Base-by-base conservation (phyloP, 2,113 vertebrate species). In the Gadus chalcogrammus region DNA sequence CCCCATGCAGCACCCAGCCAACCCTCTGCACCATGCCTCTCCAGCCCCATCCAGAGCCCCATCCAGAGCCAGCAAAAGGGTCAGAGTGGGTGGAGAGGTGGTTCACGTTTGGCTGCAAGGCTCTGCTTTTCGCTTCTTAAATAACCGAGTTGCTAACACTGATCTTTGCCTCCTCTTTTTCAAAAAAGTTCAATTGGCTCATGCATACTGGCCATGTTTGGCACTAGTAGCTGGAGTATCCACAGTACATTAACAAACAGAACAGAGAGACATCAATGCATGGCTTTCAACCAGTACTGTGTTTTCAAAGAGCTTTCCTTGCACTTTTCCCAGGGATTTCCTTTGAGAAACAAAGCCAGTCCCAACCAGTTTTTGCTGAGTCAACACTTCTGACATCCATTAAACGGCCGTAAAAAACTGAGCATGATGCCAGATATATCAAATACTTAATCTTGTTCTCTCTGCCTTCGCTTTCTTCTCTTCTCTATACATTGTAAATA, bases 121-220 rank as follows among this genome's bases (percentile, higher is more conserved):
- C 27, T 24, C 42, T 6, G 15, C 42, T 53, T 52, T 16, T 31
- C 42, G 56, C 31, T 65, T 65, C 56, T 73, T 52, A 60, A 71
- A 75, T 69, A 74, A 82, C 73, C 80, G 78, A 82, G 73, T 15
- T 67, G 20, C 68, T 76, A 66, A 79, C 64, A 65, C 59, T 61
- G 71, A 63, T 74, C 24, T 72, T 60, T 18, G 53, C 42, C 64
- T 48, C 7, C 58, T 31, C 28, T 20, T 20, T 20, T 20, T 20
- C 20, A 20, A 20, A 20, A 20, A 20, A 20, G 20, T 20, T 20
- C 0, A 20, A 20, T 22, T 65, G 7, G 38, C 17, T 11, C 0
- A 48, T 13, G 42, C 22, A 27, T 18, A 52, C 20, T 70, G 60
- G 60, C 22, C 15, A 22, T 35, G 28, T 64, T 16, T 62, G 61